These are phyloP conservation scores for Brachylomia viminalis DNA, from an alignment of 2,888 invertebrate genomes.

Conservation along the genomic window DNA sequence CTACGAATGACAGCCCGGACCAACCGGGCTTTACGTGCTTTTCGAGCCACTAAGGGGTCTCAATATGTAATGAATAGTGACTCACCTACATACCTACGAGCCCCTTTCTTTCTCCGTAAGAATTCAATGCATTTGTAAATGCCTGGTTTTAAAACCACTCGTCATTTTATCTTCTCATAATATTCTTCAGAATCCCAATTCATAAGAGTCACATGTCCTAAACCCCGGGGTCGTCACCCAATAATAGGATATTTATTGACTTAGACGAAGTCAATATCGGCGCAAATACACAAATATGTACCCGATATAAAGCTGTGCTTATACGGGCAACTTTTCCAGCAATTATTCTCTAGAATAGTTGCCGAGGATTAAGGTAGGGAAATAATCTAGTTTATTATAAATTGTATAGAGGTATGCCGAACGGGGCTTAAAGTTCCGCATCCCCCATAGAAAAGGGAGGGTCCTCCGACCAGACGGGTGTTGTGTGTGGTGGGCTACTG, in stretches of 20 bases:
- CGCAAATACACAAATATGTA: slow-evolving; percentile 45
- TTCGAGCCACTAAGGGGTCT: background rate
- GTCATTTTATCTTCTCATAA: background rate
- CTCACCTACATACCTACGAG: background rate
- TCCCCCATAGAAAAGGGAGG: too few species aligned
- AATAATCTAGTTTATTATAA: background rate
- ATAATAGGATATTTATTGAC: slow-evolving; percentile 65
- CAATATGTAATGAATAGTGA: background rate
- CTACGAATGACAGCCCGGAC: background rate
- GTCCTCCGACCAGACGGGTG: too few species aligned
- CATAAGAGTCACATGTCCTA: slow-evolving; percentile 13
- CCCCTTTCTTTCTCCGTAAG: background rate
- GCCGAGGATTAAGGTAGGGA: too few species aligned
- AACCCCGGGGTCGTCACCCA: slow-evolving; percentile 34
- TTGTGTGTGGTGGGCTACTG: too few species aligned
- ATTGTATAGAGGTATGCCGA: too few species aligned
- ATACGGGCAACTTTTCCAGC: background rate
- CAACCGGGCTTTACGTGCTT: background rate
- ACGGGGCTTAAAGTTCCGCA: too few species aligned
- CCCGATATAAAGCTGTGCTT: slow-evolving; percentile 17
- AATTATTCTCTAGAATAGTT: background rate
- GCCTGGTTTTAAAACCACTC: background rate
- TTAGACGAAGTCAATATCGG: slow-evolving; percentile 59
- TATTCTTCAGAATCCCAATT: slow-evolving; percentile 16
- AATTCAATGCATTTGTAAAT: background rate